Evolutionary conservation across 2,797 vertebrate genomes (phyloP).

Genomic region (Danio choprae): DNA sequence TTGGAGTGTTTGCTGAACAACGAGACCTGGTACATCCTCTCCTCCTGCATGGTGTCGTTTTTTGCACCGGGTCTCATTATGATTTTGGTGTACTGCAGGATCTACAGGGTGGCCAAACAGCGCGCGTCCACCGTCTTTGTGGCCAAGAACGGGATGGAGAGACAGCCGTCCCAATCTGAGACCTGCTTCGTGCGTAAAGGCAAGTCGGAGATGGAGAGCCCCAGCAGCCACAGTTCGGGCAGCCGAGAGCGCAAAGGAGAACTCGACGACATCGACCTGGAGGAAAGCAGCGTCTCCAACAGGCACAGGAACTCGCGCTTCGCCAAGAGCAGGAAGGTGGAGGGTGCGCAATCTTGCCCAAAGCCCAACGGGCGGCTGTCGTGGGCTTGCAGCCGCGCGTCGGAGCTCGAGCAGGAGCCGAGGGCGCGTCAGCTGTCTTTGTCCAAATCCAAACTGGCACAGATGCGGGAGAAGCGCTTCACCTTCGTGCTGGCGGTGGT

Average conservation of each 20-base stretch:
- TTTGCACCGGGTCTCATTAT: conserved; percentile 89
- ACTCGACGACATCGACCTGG: conserved; percentile 84
- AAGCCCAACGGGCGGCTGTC: conserved; percentile 77
- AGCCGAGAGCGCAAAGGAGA: conserved; percentile 76
- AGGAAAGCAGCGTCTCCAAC: conserved; percentile 78
- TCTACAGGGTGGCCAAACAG: conserved; percentile 86
- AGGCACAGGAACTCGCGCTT: conserved; percentile 76
- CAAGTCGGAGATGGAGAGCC: conserved; percentile 76
- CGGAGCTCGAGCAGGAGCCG: conserved; percentile 72
- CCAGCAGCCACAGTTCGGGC: conserved; percentile 68
- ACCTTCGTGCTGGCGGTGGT: conserved; percentile 84
- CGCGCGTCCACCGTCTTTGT: conserved; percentile 82
- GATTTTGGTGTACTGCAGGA: conserved; percentile 90
- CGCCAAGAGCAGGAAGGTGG: conserved; percentile 75
- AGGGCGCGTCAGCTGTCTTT: conserved; percentile 66
- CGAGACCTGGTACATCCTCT: conserved; percentile 92
- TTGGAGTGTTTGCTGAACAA: conserved; percentile 84
- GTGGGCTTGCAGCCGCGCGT: conserved; percentile 77
- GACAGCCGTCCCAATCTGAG: conserved; percentile 80
- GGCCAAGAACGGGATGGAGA: conserved; percentile 78
- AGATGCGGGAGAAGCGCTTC: conserved; percentile 84
- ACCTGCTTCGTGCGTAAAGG: conserved; percentile 80
- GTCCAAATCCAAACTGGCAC: conserved; percentile 82
- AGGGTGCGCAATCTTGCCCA: conserved; percentile 75
- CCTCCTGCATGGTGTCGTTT: conserved; percentile 88